A percentile compares a stretch with the other conserved stretches of the same genome.
These are phyloP conservation scores for Elmis aenea DNA, from an alignment of 2,888 invertebrate species.

Conservation along the genomic window DNA sequence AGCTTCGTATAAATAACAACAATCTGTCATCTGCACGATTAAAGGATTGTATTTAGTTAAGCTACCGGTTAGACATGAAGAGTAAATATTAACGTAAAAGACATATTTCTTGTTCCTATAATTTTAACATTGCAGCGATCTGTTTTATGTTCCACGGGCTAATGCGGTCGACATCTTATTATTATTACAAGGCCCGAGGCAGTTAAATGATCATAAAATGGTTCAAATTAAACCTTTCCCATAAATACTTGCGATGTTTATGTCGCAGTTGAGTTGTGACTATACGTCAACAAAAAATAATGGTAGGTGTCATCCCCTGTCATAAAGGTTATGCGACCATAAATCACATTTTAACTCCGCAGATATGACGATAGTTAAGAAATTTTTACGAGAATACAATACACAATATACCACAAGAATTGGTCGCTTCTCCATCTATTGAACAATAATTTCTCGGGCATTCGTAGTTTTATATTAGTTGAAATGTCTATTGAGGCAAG, in stretches of 20 bases:
- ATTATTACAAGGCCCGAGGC: slow-evolving; percentile 19
- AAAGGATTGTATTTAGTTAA: no score
- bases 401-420: no score
- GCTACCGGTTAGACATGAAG: no score
- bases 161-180: slow-evolving; percentile 17
- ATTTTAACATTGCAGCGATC: slow-evolving; percentile 11
- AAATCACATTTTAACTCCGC: slow-evolving; percentile 39
- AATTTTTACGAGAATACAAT: no score
- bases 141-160: slow-evolving; percentile 16
- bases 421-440: no score
- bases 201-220: slow-evolving; percentile 35
- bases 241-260: slow-evolving; percentile 37
- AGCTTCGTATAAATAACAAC: slow-evolving; percentile 3
- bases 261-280: slow-evolving; percentile 37
- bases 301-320: slow-evolving; percentile 36
- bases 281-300: slow-evolving; percentile 35
- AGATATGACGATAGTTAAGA: no score
- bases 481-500: no score
- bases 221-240: slow-evolving; percentile 36
- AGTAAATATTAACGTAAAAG: slow-evolving; percentile 14
- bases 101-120: slow-evolving; percentile 12
- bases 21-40: slow-evolving; percentile 8
- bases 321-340: slow-evolving; percentile 42
- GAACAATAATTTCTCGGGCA: no score
- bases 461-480: no score